Percentiles rank a stretch among this genome's conserved stretches.
These are phyloP conservation scores for Hoplodrina ambigua DNA, from an alignment of 2,888 invertebrate species.

Conservation along the genomic window DNA sequence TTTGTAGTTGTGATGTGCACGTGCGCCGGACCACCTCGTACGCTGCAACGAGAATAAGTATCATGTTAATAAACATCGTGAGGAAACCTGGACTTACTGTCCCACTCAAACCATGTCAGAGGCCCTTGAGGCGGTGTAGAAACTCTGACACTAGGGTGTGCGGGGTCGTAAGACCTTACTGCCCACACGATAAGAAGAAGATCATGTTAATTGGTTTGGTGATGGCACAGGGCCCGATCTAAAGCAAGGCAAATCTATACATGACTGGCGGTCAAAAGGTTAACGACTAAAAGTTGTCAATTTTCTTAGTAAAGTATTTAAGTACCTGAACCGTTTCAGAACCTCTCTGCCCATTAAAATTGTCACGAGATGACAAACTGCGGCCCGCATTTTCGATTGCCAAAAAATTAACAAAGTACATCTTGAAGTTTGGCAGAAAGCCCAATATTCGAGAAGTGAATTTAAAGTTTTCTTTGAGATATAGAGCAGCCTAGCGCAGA, in stretches of 20 bases:
- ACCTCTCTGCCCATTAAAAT: constrained; percentile 13
- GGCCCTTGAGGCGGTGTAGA: too few species aligned
- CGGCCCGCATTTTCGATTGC: constrained; percentile 21
- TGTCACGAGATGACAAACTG: constrained; percentile 44
- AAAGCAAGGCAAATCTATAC: too few species aligned
- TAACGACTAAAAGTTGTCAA: too few species aligned
- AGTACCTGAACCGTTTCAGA: background rate
- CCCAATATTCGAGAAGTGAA: constrained; percentile 32
- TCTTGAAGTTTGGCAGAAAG: constrained; percentile 27
- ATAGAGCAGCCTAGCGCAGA: background rate
- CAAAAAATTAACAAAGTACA: constrained; percentile 35
- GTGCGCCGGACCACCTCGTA: constrained; percentile 97
- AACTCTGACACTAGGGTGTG: too few species aligned
- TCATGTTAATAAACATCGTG: too few species aligned
- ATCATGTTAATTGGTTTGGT: too few species aligned
- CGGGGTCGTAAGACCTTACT: too few species aligned
- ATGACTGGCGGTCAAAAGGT: too few species aligned
- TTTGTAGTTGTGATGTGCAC: constrained; percentile 97
- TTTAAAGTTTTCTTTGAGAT: constrained; percentile 18
- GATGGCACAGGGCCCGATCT: too few species aligned
- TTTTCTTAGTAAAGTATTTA: background rate
- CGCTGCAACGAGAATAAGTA: constrained; percentile 89
- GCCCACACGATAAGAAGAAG: too few species aligned
- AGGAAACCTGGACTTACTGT: too few species aligned
- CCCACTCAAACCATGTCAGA: too few species aligned